Conservation (phyloP, 2,888 invertebrate genomes). For the Melinaea menophilus region DNA sequence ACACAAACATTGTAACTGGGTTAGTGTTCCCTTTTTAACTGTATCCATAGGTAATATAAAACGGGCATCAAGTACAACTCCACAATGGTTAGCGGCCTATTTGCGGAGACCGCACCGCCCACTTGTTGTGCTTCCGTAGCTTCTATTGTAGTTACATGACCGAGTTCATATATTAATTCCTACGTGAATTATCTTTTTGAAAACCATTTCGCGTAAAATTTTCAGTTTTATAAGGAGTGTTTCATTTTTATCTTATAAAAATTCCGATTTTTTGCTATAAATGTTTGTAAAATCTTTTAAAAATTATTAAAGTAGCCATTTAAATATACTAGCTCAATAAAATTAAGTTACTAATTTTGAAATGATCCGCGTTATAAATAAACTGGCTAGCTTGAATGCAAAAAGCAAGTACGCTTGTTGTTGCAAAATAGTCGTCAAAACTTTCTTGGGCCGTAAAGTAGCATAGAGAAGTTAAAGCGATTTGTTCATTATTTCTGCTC, state of each 20-base stretch:
- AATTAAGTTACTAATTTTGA: not conserved
- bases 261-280: not conserved
- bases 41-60: constrained; percentile 46
- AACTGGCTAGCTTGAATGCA: constrained; percentile 15
- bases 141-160: constrained; percentile 55
- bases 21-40: constrained; percentile 14
- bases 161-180: constrained; percentile 56
- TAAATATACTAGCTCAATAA: not conserved
- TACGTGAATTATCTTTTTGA: constrained; percentile 2
- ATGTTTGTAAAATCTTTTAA: not conserved
- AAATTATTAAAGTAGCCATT: not conserved
- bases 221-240: not conserved
- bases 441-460: constrained; percentile 30
- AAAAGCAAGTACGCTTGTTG: constrained; percentile 21
- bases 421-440: constrained; percentile 29
- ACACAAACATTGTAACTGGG: not conserved
- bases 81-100: constrained; percentile 66
- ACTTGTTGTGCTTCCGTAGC: constrained; percentile 68
- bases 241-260: not conserved
- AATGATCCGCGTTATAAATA: constrained; percentile 15
- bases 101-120: constrained; percentile 61
- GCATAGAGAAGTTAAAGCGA: constrained; percentile 29
- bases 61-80: constrained; percentile 42
- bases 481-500: constrained; percentile 32
- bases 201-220: constrained; percentile 1